These are phyloP conservation scores for Tachystola acroxantha DNA, from an alignment of 2,888 invertebrate species.

Conservation along the genomic window DNA sequence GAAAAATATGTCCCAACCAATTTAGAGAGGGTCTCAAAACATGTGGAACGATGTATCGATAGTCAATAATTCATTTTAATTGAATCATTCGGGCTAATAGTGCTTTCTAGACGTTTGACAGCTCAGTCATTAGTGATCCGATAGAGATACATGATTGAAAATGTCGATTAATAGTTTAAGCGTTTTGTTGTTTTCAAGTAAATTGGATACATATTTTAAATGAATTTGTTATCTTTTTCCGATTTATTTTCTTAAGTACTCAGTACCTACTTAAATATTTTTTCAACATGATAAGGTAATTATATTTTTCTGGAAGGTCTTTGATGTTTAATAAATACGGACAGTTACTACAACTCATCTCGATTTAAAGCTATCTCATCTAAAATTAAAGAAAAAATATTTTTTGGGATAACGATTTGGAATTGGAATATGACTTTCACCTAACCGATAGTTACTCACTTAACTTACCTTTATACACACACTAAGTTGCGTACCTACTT, in stretches of 20 bases:
- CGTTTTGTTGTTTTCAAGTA: slow-evolving; percentile 19
- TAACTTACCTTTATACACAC: too few species aligned
- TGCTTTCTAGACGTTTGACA: slow-evolving; percentile 65
- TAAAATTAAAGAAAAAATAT: too few species aligned
- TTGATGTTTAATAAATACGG: too few species aligned
- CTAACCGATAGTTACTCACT: too few species aligned
- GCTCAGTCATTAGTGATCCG: slow-evolving; percentile 54
- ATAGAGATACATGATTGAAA: slow-evolving; percentile 44
- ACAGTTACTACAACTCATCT: too few species aligned
- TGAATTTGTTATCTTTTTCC: slow-evolving; percentile 11
- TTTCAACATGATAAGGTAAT: too few species aligned
- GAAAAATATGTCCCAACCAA: slow-evolving; percentile 14
- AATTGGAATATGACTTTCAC: too few species aligned
- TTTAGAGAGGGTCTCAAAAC: slow-evolving; percentile 19
- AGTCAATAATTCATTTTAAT: slow-evolving; percentile 66
- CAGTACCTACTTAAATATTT: too few species aligned
- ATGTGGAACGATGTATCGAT: slow-evolving; percentile 39
- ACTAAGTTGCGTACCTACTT: too few species aligned
- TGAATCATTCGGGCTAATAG: slow-evolving; percentile 65
- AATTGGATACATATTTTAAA: slow-evolving; percentile 11
- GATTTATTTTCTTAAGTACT: not conserved
- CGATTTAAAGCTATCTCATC: too few species aligned
- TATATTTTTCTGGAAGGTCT: too few species aligned
- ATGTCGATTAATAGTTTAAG: slow-evolving; percentile 40
- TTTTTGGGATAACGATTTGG: too few species aligned